A percentile compares a stretch with the other conserved stretches of the same genome.
Conservation (phyloP, 1,140 invertebrate genomes). For the Drosophila sucinea region DNA sequence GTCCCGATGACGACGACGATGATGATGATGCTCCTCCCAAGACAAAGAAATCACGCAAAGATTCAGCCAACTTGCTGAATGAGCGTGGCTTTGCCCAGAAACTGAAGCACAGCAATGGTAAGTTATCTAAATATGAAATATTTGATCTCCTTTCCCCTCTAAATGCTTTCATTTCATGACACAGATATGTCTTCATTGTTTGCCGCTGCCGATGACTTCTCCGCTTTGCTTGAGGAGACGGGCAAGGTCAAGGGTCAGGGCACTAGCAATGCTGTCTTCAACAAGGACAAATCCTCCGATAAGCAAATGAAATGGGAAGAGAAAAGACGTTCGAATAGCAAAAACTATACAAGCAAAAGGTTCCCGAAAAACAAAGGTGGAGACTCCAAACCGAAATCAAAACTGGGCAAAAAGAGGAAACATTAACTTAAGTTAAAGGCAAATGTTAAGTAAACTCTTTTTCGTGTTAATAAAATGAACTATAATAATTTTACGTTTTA, state of each 20-base stretch:
- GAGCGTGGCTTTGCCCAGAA: slow-evolving; percentile 70
- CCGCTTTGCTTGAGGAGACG: slow-evolving; percentile 88
- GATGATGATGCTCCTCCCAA: slow-evolving; percentile 66
- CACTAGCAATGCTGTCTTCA: slow-evolving; percentile 86
- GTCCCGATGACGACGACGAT: slow-evolving; percentile 53
- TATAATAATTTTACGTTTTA: not conserved
- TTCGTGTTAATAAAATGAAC: slow-evolving; percentile 6
- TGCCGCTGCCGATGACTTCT: slow-evolving; percentile 90
- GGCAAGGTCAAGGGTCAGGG: slow-evolving; percentile 86
- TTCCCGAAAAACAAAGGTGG: slow-evolving; percentile 9
- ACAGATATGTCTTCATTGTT: slow-evolving; percentile 85
- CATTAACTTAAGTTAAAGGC: slow-evolving; percentile 28
- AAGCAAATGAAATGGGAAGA: slow-evolving; percentile 89
- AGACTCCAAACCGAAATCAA: slow-evolving; percentile 30
- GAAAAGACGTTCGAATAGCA: slow-evolving; percentile 83
- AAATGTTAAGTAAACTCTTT: slow-evolving; percentile 1
- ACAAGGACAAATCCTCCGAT: slow-evolving; percentile 86
- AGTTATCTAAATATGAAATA: not conserved
- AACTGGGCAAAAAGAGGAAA: slow-evolving; percentile 64
- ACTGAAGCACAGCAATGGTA: slow-evolving; percentile 75
- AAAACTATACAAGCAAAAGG: slow-evolving; percentile 67
- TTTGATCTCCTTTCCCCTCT: not conserved
- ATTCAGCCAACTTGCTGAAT: slow-evolving; percentile 20
- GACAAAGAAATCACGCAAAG: slow-evolving; percentile 81
- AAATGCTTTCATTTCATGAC: slow-evolving; percentile 6